Evolutionary conservation across 2,113 vertebrate genomes (phyloP).

Genomic region (Ochotona princeps): DNA sequence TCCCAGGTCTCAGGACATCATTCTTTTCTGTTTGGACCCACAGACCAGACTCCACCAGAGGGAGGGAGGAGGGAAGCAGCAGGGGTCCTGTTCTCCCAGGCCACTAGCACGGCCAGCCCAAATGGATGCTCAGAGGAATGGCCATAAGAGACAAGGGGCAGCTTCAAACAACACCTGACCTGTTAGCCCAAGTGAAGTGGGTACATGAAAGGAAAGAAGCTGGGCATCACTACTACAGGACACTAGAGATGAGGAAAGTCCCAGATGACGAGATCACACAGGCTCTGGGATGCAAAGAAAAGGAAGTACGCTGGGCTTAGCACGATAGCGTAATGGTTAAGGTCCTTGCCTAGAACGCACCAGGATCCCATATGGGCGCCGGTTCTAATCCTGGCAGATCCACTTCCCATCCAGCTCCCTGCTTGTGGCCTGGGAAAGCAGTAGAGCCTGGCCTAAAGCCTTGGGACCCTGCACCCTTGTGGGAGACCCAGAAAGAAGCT

Average conservation of each 20-base stretch:
- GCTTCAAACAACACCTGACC: not conserved
- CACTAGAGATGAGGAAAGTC: not conserved
- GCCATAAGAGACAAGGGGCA: not conserved
- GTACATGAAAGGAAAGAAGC: not conserved
- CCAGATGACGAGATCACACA: too few relatives aligned
- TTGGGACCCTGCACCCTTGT: too few relatives aligned
- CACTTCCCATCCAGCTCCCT: too few relatives aligned
- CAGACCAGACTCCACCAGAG: not conserved
- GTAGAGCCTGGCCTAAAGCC: too few relatives aligned
- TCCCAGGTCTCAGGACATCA: not conserved
- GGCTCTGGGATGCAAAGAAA: not conserved
- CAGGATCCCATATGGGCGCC: too few relatives aligned
- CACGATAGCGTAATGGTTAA: too few relatives aligned
- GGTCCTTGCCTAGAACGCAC: too few relatives aligned
- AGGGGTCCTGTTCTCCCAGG: not conserved
- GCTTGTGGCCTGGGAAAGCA: too few relatives aligned
- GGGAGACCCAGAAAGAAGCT: too few relatives aligned
- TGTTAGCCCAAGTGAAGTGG: not conserved
- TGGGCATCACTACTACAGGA: too few relatives aligned
- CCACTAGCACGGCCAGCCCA: not conserved
- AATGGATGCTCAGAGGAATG: not conserved
- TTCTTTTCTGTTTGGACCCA: not conserved
- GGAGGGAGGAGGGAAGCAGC: too few relatives aligned
- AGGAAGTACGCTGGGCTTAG: not conserved
- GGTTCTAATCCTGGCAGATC: too few relatives aligned